Evolutionary conservation across 2,888 invertebrate genomes (phyloP).

Genomic region (Colletes collaris): DNA sequence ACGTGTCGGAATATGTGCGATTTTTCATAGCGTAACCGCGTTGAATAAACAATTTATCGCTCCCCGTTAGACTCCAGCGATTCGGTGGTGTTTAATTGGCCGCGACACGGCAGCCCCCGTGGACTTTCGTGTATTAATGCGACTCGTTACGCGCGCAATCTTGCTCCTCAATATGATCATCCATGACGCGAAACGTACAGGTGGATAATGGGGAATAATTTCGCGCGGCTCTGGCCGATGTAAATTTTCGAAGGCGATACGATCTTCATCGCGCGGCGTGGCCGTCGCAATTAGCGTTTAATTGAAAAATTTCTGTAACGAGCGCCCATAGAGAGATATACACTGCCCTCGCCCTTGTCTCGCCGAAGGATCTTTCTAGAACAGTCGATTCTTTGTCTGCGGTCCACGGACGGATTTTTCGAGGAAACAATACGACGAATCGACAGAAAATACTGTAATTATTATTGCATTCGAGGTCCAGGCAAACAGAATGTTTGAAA

Average conservation of each 20-base stretch:
- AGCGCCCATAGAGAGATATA: constrained; percentile 6
- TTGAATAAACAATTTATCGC: constrained; percentile 8
- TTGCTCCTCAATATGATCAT: constrained; percentile 33
- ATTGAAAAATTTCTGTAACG: constrained; percentile 61
- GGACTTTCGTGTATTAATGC: constrained; percentile 7
- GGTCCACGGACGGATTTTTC: too few relatives aligned
- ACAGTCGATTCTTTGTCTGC: too few relatives aligned
- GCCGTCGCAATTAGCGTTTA: constrained; percentile 61
- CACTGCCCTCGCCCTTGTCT: constrained; percentile 11
- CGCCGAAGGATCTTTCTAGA: constrained; percentile 12
- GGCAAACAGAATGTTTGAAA: too few relatives aligned
- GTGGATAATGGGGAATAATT: constrained; percentile 50
- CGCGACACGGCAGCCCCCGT: background rate
- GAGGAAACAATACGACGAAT: too few relatives aligned
- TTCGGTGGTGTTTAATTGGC: constrained; percentile 23
- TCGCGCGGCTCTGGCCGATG: constrained; percentile 37
- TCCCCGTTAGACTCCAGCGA: background rate
- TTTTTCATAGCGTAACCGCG: constrained; percentile 8
- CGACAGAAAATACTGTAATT: too few relatives aligned
- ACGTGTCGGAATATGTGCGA: background rate
- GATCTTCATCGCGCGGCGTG: constrained; percentile 49
- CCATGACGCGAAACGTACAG: constrained; percentile 11
- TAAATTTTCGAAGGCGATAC: constrained; percentile 54
- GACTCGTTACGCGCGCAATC: constrained; percentile 37
- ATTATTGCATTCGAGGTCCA: too few relatives aligned